Conservation (phyloP, 2,113 vertebrate species). For the Pithys albifrons region DNA sequence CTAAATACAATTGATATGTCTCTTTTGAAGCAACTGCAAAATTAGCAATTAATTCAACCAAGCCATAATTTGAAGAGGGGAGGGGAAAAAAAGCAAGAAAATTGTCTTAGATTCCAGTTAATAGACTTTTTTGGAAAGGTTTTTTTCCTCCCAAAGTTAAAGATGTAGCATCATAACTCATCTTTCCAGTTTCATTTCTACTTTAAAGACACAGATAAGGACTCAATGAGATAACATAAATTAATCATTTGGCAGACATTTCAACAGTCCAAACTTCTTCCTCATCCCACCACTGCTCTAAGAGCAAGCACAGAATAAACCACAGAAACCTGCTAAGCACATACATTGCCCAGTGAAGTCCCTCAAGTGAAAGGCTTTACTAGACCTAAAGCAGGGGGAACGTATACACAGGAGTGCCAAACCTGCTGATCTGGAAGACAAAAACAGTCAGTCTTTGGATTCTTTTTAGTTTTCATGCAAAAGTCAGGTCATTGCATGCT, state of each 20-base stretch:
- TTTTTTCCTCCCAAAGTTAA: background rate
- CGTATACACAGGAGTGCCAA: background rate
- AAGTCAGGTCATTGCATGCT: background rate
- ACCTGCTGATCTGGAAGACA: background rate
- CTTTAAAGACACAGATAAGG: background rate
- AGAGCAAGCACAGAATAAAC: background rate
- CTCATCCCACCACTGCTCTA: background rate
- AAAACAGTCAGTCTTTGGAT: background rate
- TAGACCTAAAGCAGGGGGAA: background rate
- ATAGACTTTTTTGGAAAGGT: background rate
- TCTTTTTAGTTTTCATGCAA: background rate
- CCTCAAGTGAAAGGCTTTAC: background rate
- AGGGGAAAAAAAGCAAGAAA: background rate
- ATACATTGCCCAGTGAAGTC: fast-evolving
- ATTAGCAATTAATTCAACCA: slow-evolving; percentile 29
- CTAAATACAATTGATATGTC: background rate
- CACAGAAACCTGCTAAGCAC: background rate
- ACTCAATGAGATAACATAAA: background rate
- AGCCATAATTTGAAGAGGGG: background rate
- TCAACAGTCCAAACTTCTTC: background rate
- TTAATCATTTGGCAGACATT: background rate
- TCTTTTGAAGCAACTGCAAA: background rate
- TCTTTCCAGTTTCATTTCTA: background rate
- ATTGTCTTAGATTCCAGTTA: background rate
- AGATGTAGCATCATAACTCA: fast-evolving